Evolutionary conservation across 2,113 vertebrate genomes (phyloP), one percentile per base, ranked within the genome.

Genomic region (Urocitellus parryii): DNA sequence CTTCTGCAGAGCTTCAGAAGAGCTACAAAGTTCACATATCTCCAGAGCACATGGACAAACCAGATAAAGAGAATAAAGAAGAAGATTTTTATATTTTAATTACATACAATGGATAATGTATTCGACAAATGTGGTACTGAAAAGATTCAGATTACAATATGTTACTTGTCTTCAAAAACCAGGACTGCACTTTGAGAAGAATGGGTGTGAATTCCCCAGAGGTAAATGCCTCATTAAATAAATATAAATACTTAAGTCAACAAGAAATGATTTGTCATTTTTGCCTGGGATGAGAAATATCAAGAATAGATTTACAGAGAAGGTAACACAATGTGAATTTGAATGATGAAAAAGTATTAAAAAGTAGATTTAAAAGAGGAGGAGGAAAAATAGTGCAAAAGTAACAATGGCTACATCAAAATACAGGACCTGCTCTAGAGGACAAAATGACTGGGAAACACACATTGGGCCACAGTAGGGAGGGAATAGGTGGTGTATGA

Each of bases 311-410:
- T 91, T 86, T 37, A 67, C 17, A 37, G 2, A 20, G 25, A 3
- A 91, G 73, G 48, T 16, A 22, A 2, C 22, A 61, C 34, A 58
- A 42, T 2, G 29, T 61, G 34, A 92, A 85, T 56, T 94, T 73
- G n/a, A 51, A 93, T 91, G 39, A 68, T 24, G 20, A 61, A 87
- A 95, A 67, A 5, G 14, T 51, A 18, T 34, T 80, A 81, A 48
- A 90, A 94, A 76, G 63, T 6, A 78, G 22, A 76, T 68, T 84
- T 72, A 76, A 88, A 82, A 68, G 34, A 32, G 16, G 25, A 87
- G 51, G 39, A 65, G 48, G 51, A 82, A 67, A 8, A 9, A 42
- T 17, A 25, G 29, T 61, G 51, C 92, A 11, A 11, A 94, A 94
- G 9, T 34, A 79, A 79, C 3, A 91, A 42, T 9, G 27, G 14